Conservation (phyloP, 2,113 vertebrate genomes). For the Ceyx melanurus region DNA sequence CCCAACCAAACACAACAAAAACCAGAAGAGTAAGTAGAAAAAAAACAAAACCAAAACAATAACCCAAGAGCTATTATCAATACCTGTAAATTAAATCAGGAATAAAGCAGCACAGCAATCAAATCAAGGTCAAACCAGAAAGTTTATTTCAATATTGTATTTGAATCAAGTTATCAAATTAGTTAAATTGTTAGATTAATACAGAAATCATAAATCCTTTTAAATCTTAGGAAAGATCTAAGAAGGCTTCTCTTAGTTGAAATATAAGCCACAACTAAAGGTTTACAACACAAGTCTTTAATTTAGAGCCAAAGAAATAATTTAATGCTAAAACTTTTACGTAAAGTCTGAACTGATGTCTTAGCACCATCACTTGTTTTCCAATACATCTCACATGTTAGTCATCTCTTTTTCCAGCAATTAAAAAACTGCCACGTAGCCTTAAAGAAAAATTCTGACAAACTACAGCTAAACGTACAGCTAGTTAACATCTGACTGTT, state of each 20-base stretch:
- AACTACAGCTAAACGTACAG: neutral
- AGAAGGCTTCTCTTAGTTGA: neutral
- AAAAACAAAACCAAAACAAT: neutral
- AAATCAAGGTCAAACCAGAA: neutral
- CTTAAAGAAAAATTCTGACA: neutral
- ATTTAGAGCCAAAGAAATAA: conserved; percentile 3
- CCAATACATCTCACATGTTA: neutral
- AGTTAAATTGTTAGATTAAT: conserved; percentile 7
- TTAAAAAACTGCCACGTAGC: neutral
- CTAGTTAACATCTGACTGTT: neutral
- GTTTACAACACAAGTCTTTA: neutral
- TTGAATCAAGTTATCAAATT: conserved; percentile 13
- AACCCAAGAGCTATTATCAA: neutral
- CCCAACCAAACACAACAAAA: no score
- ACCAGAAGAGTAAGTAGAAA: neutral
- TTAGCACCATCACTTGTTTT: neutral
- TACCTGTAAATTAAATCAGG: neutral
- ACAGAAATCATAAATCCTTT: neutral
- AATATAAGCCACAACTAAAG: neutral
- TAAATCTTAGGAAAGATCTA: neutral
- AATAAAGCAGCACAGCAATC: neutral
- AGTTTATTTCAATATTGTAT: neutral
- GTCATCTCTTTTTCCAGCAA: neutral
- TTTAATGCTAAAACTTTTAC: neutral
- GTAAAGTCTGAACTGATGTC: neutral